phyloP scores from a whole-genome alignment of 2,888 invertebrate species.

The Melanophora roralis region DNA sequence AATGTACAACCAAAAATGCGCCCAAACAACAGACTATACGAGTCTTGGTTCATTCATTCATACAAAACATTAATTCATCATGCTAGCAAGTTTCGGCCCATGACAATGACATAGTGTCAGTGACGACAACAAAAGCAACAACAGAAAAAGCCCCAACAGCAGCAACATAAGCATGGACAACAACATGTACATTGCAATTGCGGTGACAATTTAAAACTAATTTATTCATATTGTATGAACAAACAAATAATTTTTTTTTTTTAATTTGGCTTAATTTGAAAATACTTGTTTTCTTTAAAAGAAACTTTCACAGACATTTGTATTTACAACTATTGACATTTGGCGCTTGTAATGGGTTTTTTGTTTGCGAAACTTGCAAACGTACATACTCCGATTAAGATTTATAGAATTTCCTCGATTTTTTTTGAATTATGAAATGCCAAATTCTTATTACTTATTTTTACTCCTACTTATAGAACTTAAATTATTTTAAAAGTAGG shows the following conservation, averaged over 20 bases:
- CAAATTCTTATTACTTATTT: too few relatives aligned
- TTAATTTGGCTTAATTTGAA: constrained; percentile 14
- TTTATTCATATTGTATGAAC: constrained; percentile 54
- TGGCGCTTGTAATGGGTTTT: constrained; percentile 7
- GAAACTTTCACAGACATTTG: constrained; percentile 12
- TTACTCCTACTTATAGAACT: neutral
- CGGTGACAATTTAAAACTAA: constrained; percentile 51
- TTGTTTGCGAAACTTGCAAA: neutral
- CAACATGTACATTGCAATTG: constrained; percentile 64
- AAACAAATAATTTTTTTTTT: neutral
- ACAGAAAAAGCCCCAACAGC: neutral
- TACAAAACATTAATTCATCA: constrained; percentile 3
- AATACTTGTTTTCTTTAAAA: constrained; percentile 39
- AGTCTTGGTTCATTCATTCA: neutral
- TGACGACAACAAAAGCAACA: constrained; percentile 9
- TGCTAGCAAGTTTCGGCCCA: constrained; percentile 5
- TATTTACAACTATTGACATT: constrained; percentile 41
- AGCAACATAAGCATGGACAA: constrained; percentile 2
- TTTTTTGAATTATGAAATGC: too few relatives aligned
- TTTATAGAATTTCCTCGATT: too few relatives aligned
- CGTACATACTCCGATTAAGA: neutral
- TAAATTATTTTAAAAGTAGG: constrained; percentile 5
- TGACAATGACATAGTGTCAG: constrained; percentile 49
- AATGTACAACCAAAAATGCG: constrained; percentile 5
- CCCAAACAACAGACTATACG: neutral